These are phyloP conservation scores for Anaspis maculata DNA, from an alignment of 2,888 invertebrate genomes.

Conservation along the genomic window DNA sequence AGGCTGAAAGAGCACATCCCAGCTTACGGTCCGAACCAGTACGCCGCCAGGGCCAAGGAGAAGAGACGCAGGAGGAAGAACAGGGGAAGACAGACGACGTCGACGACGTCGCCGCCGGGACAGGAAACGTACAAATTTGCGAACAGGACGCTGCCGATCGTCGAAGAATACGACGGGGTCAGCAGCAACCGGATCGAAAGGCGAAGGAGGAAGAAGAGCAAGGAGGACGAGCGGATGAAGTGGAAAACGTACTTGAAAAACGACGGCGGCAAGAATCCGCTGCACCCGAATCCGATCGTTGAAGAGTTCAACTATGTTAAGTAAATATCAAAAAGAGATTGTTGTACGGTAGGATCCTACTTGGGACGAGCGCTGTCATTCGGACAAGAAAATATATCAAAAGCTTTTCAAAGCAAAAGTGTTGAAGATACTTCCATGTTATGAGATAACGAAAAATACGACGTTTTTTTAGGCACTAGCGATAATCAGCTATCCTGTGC, in stretches of 20 bases:
- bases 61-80: conserved; percentile 42
- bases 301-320: conserved; percentile 39
- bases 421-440: no score
- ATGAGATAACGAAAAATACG: no score
- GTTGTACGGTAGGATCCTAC: no score
- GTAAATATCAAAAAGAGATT: no score
- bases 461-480: no score
- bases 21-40: conserved; percentile 17
- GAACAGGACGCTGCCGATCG: conserved; percentile 9
- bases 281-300: conserved; percentile 52
- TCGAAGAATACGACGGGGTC: conserved; percentile 33
- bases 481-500: no score
- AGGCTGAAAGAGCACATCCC: conserved; percentile 14
- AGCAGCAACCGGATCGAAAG: conserved; percentile 1
- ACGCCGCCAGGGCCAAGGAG: conserved; percentile 18
- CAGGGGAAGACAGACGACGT: conserved; percentile 39
- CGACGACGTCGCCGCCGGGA: conserved; percentile 37
- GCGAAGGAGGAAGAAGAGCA: conserved; percentile 5
- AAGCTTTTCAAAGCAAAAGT: no score
- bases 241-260: conserved; percentile 50
- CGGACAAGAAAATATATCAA: no score
- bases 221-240: conserved; percentile 40
- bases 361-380: no score
- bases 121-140: conserved; percentile 10
- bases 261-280: conserved; percentile 46